phyloP scores from a whole-genome alignment of 2,888 invertebrate species.

The Chesias legatella region DNA sequence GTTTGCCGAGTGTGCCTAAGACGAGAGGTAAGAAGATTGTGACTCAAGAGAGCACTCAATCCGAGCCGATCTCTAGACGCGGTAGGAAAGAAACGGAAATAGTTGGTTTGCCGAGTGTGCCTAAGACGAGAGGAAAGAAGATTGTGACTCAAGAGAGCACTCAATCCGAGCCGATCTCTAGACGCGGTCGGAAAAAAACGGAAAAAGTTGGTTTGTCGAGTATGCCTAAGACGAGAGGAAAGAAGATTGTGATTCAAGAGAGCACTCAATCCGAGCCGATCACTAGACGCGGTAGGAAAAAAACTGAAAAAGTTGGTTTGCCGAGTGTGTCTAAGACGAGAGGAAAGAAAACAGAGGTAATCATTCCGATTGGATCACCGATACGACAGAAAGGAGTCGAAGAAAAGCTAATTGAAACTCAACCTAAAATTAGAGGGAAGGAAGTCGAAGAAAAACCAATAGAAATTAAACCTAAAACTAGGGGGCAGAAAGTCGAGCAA shows the following conservation, averaged over 20 bases:
- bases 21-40: no score
- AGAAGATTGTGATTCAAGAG: slow-evolving; percentile 3
- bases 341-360: no score
- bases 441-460: background rate
- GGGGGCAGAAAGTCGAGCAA: no score
- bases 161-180: slow-evolving; percentile 10
- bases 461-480: background rate
- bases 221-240: no score
- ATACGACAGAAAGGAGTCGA: no score
- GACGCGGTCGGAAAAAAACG: slow-evolving; percentile 14
- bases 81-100: slow-evolving; percentile 11
- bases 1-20: no score
- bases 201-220: slow-evolving; percentile 3
- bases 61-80: slow-evolving; percentile 12
- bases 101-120: no score
- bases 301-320: slow-evolving; percentile 7
- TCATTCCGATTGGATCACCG: no score
- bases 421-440: slow-evolving; percentile 8
- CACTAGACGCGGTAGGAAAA: slow-evolving; percentile 16
- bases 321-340: no score
- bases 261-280: slow-evolving; percentile 8
- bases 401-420: slow-evolving; percentile 5
- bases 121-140: no score
- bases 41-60: background rate
- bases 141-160: slow-evolving; percentile 1